These are phyloP conservation scores for Pyrrhosoma nymphula DNA, from an alignment of 2,888 invertebrate species.

Conservation along the genomic window DNA sequence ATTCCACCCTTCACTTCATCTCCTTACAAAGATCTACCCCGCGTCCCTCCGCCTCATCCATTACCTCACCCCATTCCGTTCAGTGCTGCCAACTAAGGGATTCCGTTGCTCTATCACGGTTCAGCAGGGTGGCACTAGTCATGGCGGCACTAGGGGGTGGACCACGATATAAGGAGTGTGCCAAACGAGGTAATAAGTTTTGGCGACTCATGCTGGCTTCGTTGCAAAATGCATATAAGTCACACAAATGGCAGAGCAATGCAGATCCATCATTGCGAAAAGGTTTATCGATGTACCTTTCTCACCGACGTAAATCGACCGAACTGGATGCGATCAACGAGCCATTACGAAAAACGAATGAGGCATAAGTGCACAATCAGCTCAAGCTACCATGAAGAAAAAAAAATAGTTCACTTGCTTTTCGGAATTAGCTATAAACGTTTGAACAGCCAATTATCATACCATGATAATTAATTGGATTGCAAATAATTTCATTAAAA, in stretches of 20 bases:
- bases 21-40: background rate
- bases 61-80: background rate
- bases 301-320: background rate
- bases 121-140: background rate
- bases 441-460: no score
- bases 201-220: background rate
- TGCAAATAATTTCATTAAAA: no score
- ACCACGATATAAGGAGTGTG: background rate
- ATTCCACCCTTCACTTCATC: conserved; percentile 16
- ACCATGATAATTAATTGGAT: no score
- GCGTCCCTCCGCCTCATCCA: background rate
- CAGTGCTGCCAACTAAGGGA: background rate
- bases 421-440: no score
- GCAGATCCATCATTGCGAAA: no score
- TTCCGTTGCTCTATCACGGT: background rate
- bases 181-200: background rate
- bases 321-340: no score
- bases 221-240: background rate
- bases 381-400: no score
- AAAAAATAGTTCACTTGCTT: no score
- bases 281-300: background rate
- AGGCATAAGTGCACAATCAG: no score
- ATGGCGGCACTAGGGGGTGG: background rate
- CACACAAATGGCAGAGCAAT: background rate
- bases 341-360: no score